Evolutionary conservation across 2,888 invertebrate genomes (phyloP).

Genomic region (Dolomedes plantarius): DNA sequence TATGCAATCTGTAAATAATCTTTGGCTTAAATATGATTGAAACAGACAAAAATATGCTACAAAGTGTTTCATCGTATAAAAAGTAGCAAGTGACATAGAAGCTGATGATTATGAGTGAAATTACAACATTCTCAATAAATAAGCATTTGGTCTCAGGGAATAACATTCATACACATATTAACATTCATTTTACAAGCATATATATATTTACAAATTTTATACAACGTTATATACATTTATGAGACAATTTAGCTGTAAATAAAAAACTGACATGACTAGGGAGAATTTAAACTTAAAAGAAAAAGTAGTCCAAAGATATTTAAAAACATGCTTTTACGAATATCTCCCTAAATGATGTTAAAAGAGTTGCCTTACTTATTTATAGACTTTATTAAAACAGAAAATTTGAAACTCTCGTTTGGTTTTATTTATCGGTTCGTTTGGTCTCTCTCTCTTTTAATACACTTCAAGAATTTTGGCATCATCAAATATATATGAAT

Average conservation of each 20-base stretch:
- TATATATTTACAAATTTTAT: constrained; percentile 63
- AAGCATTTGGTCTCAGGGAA: constrained; percentile 47
- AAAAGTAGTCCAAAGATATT: not conserved
- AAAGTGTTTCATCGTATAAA: constrained; percentile 62
- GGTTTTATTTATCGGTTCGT: too few relatives aligned
- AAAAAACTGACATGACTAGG: constrained; percentile 52
- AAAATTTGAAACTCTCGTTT: too few relatives aligned
- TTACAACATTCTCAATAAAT: constrained; percentile 54
- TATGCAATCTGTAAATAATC: constrained; percentile 8
- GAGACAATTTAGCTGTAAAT: constrained; percentile 32
- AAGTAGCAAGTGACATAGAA: constrained; percentile 66
- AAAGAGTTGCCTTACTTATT: too few relatives aligned
- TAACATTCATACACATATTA: constrained; percentile 24
- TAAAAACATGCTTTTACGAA: too few relatives aligned
- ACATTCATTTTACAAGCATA: constrained; percentile 57
- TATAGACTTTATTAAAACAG: too few relatives aligned
- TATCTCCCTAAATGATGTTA: too few relatives aligned
- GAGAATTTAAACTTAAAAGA: not conserved
- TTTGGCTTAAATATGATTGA: constrained; percentile 14
- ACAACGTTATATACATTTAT: constrained; percentile 59
- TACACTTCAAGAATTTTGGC: too few relatives aligned
- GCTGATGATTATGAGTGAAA: constrained; percentile 50
- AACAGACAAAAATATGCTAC: constrained; percentile 67
- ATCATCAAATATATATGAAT: too few relatives aligned
- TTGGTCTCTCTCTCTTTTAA: too few relatives aligned